These are phyloP conservation scores for Petrocephalus sullivani DNA, from an alignment of 2,797 vertebrate genomes.

Conservation along the genomic window DNA sequence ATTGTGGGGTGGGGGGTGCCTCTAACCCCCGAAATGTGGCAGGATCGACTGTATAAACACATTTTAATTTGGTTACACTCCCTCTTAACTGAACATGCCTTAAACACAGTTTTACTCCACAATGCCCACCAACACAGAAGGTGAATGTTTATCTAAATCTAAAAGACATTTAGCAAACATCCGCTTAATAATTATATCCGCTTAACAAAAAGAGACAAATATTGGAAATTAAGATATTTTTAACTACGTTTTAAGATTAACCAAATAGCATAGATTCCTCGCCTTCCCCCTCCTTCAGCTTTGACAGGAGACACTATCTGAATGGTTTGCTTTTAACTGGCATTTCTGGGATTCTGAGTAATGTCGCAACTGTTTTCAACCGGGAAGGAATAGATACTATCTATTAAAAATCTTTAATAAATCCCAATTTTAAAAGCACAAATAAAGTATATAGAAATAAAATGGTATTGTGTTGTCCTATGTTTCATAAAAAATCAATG, in stretches of 20 bases:
- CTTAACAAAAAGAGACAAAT: not conserved
- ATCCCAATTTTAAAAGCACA: too few species aligned
- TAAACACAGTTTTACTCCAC: not conserved
- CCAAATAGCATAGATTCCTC: too few species aligned
- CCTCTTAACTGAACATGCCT: not conserved
- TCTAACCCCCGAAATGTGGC: not conserved
- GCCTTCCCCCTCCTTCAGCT: too few species aligned
- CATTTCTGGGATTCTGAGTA: too few species aligned
- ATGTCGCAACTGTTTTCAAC: too few species aligned
- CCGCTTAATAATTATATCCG: not conserved
- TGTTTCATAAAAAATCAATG: not conserved
- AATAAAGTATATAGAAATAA: not conserved
- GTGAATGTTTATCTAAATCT: not conserved
- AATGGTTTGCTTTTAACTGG: too few species aligned
- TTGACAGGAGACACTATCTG: too few species aligned
- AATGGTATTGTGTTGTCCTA: not conserved
- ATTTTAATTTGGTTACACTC: not conserved
- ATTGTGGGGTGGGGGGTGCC: not conserved
- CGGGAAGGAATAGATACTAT: too few species aligned
- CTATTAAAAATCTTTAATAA: too few species aligned
- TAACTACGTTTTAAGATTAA: too few species aligned
- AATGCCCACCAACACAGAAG: not conserved
- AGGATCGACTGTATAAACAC: not conserved
- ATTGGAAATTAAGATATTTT: not conserved
- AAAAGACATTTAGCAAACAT: not conserved